These are phyloP conservation scores for Eonycteris spelaea DNA, from an alignment of 2,113 vertebrate genomes.

Conservation along the genomic window DNA sequence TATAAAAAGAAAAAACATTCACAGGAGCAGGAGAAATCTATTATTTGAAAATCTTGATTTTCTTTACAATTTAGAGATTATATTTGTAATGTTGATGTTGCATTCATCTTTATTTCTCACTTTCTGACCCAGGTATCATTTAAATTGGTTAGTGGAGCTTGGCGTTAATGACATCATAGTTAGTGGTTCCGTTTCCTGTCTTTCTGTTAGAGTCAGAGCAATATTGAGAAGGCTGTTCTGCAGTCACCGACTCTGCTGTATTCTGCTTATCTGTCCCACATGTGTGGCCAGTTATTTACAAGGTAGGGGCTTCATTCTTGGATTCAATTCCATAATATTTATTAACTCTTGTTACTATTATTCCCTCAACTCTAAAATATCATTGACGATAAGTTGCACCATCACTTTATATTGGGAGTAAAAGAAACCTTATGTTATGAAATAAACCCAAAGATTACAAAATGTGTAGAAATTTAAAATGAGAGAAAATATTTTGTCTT, in stretches of 20 bases:
- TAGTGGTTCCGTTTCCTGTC: not conserved
- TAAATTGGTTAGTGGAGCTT: conserved; percentile 14
- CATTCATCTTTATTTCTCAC: conserved; percentile 18
- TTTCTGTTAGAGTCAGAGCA: not conserved
- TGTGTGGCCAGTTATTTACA: not conserved
- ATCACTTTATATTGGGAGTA: not conserved
- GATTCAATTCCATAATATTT: not conserved
- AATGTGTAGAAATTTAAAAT: not conserved
- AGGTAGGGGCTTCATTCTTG: not conserved
- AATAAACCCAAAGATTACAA: not conserved
- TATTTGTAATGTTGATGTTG: not conserved
- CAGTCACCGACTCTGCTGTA: not conserved
- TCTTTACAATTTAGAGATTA: conserved; percentile 3
- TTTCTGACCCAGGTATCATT: not conserved
- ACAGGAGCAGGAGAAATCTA: not conserved
- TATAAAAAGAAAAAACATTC: not conserved
- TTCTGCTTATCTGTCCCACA: not conserved
- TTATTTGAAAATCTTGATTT: conserved; percentile 20
- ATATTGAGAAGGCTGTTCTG: not conserved
- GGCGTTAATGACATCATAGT: not conserved
- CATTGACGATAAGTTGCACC: not conserved
- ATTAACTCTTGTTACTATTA: not conserved
- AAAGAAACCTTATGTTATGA: not conserved
- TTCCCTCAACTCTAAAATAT: not conserved
- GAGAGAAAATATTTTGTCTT: not conserved